Conservation (phyloP, 2,888 invertebrate species). For the Acanthoscelides obtectus region DNA sequence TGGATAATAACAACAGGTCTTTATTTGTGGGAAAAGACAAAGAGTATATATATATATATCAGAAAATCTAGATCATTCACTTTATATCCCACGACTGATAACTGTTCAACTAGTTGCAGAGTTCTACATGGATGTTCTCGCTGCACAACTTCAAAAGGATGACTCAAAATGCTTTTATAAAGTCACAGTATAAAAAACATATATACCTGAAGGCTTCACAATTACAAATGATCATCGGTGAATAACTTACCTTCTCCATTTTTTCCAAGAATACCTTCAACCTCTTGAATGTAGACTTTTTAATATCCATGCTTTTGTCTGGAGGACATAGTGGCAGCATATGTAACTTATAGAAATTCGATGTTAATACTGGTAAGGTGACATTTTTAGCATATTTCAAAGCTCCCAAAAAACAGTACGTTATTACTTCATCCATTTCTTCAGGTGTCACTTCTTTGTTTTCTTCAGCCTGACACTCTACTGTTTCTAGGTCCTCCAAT, state of each 20-base stretch:
- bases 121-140: no score
- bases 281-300: slow-evolving; percentile 86
- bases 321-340: slow-evolving; percentile 62
- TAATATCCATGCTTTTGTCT: slow-evolving; percentile 71
- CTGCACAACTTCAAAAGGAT: no score
- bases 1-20: no score
- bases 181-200: no score
- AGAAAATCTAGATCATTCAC: no score
- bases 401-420: slow-evolving; percentile 73
- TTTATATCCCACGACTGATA: no score
- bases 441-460: slow-evolving; percentile 27
- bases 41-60: no score
- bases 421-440: slow-evolving; percentile 69
- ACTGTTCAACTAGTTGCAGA: no score
- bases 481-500: background rate
- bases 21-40: no score
- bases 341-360: slow-evolving; percentile 72
- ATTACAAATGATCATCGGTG: no score
- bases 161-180: slow-evolving; percentile 6
- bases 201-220: no score
- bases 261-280: slow-evolving; percentile 76
- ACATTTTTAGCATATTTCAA: slow-evolving; percentile 69
- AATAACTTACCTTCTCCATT: slow-evolving; percentile 60
- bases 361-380: slow-evolving; percentile 73
- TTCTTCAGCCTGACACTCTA: slow-evolving; percentile 7